These are phyloP conservation scores for Hipposideros larvatus DNA, from an alignment of 2,797 vertebrate species.

Conservation along the genomic window DNA sequence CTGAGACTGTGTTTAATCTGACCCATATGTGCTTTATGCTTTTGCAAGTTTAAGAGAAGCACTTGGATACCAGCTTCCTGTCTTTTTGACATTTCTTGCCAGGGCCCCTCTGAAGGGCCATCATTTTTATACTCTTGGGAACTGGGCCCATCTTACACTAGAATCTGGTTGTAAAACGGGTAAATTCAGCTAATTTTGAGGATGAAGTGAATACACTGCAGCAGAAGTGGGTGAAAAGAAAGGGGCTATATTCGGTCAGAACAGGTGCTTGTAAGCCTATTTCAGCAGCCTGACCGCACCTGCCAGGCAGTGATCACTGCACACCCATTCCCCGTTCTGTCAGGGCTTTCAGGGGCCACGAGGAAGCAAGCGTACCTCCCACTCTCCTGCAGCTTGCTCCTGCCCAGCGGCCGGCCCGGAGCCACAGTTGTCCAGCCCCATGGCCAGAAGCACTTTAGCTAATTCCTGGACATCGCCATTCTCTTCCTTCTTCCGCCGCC, in stretches of 20 bases:
- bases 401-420: constrained; percentile 61
- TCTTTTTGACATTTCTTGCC: constrained; percentile 34
- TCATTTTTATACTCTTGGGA: constrained; percentile 11
- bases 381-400: constrained; percentile 71
- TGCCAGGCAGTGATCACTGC: not conserved
- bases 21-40: not conserved
- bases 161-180: not conserved
- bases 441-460: constrained; percentile 89
- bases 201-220: not conserved
- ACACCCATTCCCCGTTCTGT: not conserved
- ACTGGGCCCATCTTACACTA: not conserved
- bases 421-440: constrained; percentile 88
- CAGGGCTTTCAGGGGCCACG: not conserved
- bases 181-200: not conserved
- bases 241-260: not conserved
- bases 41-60: not conserved
- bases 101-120: not conserved
- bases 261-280: not conserved
- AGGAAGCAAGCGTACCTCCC: constrained; percentile 86
- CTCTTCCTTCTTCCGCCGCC: constrained; percentile 81
- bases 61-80: not conserved
- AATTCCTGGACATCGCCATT: constrained; percentile 76
- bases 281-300: not conserved
- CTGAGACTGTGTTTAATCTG: not conserved
- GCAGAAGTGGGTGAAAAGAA: not conserved